A percentile compares a stretch with the other conserved stretches of the same genome.
phyloP scores from a whole-genome alignment of 1,140 invertebrate species.

The Hydropsyche tenuis region DNA sequence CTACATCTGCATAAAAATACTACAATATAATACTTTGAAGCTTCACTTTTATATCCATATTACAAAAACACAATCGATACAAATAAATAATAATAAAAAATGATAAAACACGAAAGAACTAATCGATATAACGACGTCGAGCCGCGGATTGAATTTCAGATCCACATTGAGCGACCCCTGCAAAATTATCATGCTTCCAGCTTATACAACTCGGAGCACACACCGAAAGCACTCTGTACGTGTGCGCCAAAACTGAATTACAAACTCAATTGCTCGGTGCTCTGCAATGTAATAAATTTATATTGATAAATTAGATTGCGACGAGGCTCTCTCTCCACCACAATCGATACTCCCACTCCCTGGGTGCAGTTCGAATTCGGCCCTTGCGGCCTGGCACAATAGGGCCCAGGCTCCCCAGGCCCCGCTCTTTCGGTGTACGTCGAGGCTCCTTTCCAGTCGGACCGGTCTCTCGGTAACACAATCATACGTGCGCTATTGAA shows the following conservation, averaged over 20 bases:
- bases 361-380: neutral
- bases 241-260: conserved; percentile 37
- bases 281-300: conserved; percentile 45
- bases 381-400: neutral
- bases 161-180: neutral
- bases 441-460: neutral
- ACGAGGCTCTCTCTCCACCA: conserved; percentile 14
- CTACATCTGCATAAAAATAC: no score
- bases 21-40: no score
- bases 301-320: conserved; percentile 44
- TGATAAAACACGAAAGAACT: no score
- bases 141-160: neutral
- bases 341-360: conserved; percentile 18
- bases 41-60: no score
- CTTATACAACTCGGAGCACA: neutral
- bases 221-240: neutral
- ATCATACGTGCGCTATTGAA: conserved; percentile 4
- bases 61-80: no score
- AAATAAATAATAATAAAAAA: no score
- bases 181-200: conserved; percentile 15
- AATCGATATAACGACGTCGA: no score
- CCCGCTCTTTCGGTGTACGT: neutral
- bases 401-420: neutral
- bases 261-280: conserved; percentile 44
- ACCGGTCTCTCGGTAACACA: neutral